A percentile compares a stretch with the other conserved stretches of the same genome.
Evolutionary conservation across 2,113 vertebrate genomes (phyloP).

Genomic region (Pangasianodon gigas): DNA sequence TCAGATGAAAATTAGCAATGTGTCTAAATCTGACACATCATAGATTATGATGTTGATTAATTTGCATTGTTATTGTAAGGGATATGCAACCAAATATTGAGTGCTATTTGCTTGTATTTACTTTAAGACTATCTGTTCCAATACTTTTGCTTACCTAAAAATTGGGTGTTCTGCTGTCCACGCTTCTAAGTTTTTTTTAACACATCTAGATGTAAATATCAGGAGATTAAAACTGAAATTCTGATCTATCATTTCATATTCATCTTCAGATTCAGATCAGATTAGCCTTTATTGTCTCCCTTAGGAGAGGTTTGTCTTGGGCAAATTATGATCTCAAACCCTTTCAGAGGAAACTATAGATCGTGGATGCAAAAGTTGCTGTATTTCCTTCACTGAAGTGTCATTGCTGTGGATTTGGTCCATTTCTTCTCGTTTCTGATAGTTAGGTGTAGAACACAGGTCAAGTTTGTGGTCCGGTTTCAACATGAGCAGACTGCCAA

Average conservation of each 20-base stretch:
- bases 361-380: neutral
- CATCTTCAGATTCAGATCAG: too few relatives aligned
- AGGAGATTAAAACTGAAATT: neutral
- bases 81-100: neutral
- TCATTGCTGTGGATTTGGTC: neutral
- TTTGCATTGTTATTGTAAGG: neutral
- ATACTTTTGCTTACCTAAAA: neutral
- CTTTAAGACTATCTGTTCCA: neutral
- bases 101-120: neutral
- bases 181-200: neutral
- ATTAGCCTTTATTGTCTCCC: too few relatives aligned
- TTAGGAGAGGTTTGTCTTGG: too few relatives aligned
- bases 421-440: neutral
- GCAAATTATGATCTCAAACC: neutral
- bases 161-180: neutral
- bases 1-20: too few relatives aligned
- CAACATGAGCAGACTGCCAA: neutral
- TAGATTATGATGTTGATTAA: neutral
- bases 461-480: conserved; percentile 8
- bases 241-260: neutral
- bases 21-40: too few relatives aligned
- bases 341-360: neutral
- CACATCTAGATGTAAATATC: neutral
- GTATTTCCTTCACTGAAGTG: neutral
- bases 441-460: neutral